Evolutionary conservation across 2,113 vertebrate species (phyloP), one percentile per base, ranked within the genome.

Genomic region (Crotophaga sulcirostris): DNA sequence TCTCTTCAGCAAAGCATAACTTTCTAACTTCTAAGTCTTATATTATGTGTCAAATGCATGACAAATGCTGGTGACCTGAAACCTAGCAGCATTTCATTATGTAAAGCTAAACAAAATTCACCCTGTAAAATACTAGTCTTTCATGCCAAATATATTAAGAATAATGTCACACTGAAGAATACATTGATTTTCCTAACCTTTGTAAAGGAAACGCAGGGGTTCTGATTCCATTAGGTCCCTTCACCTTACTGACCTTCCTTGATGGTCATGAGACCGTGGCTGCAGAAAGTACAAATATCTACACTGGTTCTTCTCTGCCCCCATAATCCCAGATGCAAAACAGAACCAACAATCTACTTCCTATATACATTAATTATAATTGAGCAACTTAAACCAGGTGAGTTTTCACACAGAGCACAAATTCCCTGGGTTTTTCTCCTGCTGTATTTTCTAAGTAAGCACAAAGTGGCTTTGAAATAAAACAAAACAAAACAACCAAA

Each of bases 1-100:
- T 74, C 62, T 83, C 59, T 69, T 81, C 59, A 81, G 75, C 44
- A 94, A 86, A 44, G 74, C 54, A n/a, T 44, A 88, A 45, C 47
- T 84, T 70, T 49, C 38, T 75, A 78, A 68, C 29, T 67, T 87
- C 13, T 47, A 63, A 70, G 47, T 88, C 58, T 25, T 56, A 24
- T 36, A 75, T 29, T 49, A 49, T 72, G 38, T 82, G 47, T 62
- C 74, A 82, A 74, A 84, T 6, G 6, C 64, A 85, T 76, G 58
- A 92, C 49, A 88, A 78, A 93, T 56, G 29, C 21, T 15, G 20
- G 33, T 80, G 68, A 33, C 54, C 68, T 81, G 55, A 88, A 91
- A 91, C 45, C 28, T 36, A 83, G 45, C 25, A 90, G n/a, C 51
- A 29, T 64, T 86, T 95, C 64, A 64, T 55, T 64, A 79, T 25